Base-by-base conservation (phyloP, 2,113 vertebrate genomes). In the Nothocercus julius region DNA sequence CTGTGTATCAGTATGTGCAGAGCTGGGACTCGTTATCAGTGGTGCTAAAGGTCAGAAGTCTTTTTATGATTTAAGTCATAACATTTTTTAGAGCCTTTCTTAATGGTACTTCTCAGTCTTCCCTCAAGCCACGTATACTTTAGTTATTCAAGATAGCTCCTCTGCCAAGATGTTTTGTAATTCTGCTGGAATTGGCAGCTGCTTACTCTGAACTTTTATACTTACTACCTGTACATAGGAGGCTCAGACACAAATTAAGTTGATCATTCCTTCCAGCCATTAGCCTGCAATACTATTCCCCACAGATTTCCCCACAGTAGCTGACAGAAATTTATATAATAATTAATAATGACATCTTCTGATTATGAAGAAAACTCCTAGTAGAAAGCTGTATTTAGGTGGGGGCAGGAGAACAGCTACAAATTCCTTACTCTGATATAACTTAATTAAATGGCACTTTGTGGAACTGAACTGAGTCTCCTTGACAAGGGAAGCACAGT, bases 1-100 rank as follows among this genome's bases (percentile, higher is more conserved):
- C 96, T 99, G 99, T 15, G 99, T 99, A 77, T 99, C 99, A 0
- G 99, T 99, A 76, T 99, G 99, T 89, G 99, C 99, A 42, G 99
- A 99, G 95, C 98, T 99, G 87, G 99, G 99, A 69, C 98, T 99
- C 7, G 99, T 99, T 97, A 99, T 99, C 98, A 99, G 99, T 80
- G 99, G 99, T 97, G 99, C 99, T 97, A 99, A 99, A 99, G 99
- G 99, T 99, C 85, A 98, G 98, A 91, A 97, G 72, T 32, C 1
- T 27, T 95, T 95, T 89, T 95, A 76, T 72, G 5, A n/a, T 90
- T 89, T 85, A 84, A 78, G 5, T 83, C 73, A 94, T 86, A 75
- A 91, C 19, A 56, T 44, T 93, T 93, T 85, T 85, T 82, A 70
- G 64, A 86, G 10, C 38, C 42, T 51, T 85, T 69, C 85, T 73